Percentiles rank a stretch among this genome's conserved stretches.
phyloP scores from a whole-genome alignment of 2,113 vertebrate genomes.

The Istiophorus platypterus region DNA sequence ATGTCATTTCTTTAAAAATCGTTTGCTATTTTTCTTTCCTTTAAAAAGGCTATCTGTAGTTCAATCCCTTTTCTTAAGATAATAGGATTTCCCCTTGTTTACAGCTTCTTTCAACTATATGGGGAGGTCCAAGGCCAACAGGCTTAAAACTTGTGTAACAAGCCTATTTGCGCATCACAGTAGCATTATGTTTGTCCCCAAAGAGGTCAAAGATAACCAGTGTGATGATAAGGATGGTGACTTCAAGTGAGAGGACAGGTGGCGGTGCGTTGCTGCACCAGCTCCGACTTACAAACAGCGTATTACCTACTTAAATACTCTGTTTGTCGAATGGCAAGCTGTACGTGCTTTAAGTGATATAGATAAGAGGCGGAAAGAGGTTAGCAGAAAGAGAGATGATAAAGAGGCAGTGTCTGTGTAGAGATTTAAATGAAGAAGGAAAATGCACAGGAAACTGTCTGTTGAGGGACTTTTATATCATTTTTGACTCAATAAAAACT shows the following conservation, averaged over 20 bases:
- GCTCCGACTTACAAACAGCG: constrained; percentile 17
- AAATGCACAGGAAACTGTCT: neutral
- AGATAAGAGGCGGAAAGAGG: constrained; percentile 22
- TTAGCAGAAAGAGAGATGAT: constrained; percentile 30
- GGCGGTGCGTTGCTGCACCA: neutral
- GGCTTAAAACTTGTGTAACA: constrained; percentile 73
- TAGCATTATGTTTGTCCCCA: constrained; percentile 40
- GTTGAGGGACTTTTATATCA: neutral
- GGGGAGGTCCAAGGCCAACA: constrained; percentile 29
- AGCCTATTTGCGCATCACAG: constrained; percentile 62
- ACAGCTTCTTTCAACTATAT: constrained; percentile 43
- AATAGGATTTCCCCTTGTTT: constrained; percentile 68
- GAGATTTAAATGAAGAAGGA: neutral
- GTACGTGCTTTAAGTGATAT: constrained; percentile 35
- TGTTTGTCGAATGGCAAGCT: constrained; percentile 31
- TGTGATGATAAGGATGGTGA: constrained; percentile 35
- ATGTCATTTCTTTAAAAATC: neutral
- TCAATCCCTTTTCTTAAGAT: constrained; percentile 58
- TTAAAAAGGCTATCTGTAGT: neutral
- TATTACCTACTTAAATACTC: constrained; percentile 28
- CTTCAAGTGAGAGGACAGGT: constrained; percentile 48
- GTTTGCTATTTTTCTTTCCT: neutral
- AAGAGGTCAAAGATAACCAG: constrained; percentile 57
- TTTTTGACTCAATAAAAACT: neutral
- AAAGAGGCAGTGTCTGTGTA: neutral